These are phyloP conservation scores for Trissolcus basalis DNA, from an alignment of 1,140 invertebrate genomes.

Conservation along the genomic window DNA sequence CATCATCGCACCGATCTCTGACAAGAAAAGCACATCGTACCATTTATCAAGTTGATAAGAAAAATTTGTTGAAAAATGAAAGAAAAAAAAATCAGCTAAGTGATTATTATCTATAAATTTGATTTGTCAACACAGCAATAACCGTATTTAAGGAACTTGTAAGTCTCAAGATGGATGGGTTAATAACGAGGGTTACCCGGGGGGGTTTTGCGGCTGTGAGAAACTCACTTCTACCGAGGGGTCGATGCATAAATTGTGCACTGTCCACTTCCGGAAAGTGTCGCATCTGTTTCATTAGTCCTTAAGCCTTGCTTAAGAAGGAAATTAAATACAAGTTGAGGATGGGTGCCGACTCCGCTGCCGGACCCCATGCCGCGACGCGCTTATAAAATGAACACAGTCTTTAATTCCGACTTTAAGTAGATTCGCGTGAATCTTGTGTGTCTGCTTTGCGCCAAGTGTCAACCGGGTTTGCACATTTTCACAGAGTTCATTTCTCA, in stretches of 20 bases:
- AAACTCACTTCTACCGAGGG: slow-evolving; percentile 37
- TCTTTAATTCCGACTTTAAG: slow-evolving; percentile 59
- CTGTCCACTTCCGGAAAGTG: slow-evolving; percentile 64
- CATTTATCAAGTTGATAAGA: too few relatives aligned
- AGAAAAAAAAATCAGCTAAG: too few relatives aligned
- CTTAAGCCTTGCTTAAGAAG: slow-evolving; percentile 65
- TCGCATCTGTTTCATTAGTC: slow-evolving; percentile 69
- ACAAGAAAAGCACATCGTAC: slow-evolving; percentile 40
- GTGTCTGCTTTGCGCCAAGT: slow-evolving; percentile 32
- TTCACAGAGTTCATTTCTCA: slow-evolving; percentile 39
- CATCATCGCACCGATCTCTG: slow-evolving; percentile 47
- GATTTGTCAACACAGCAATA: too few relatives aligned
- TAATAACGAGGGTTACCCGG: slow-evolving; percentile 15
- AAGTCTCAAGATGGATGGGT: neutral
- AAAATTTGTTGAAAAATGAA: too few relatives aligned
- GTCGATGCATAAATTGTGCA: slow-evolving; percentile 64
- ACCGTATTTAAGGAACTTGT: too few relatives aligned
- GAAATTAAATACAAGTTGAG: slow-evolving; percentile 68
- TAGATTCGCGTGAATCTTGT: slow-evolving; percentile 41
- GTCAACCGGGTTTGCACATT: slow-evolving; percentile 44
- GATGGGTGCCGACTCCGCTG: slow-evolving; percentile 68
- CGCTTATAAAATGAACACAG: slow-evolving; percentile 67
- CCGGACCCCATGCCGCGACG: slow-evolving; percentile 66
- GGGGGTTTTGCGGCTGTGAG: slow-evolving; percentile 29
- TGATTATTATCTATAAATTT: too few relatives aligned